Percentiles rank a stretch among this genome's conserved stretches.
Evolutionary conservation across 2,113 vertebrate genomes (phyloP).

Genomic region (Lasiurus cinereus): DNA sequence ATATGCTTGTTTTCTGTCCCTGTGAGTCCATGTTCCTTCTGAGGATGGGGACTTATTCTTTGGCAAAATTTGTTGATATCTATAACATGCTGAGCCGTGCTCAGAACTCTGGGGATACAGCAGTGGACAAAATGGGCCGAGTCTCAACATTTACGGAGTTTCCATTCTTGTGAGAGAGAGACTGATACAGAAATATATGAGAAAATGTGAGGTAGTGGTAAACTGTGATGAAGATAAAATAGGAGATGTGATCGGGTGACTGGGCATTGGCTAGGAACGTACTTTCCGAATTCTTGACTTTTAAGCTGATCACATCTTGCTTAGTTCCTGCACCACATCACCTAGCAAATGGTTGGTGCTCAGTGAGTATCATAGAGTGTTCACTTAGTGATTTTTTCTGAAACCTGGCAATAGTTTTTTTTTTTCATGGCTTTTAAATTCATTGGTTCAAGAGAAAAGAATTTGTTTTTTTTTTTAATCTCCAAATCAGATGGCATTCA

Average conservation of each 20-base stretch:
- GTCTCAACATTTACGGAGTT: neutral
- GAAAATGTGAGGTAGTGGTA: neutral
- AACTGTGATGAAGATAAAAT: neutral
- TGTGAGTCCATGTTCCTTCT: neutral
- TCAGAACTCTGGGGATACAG: neutral
- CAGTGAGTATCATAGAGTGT: neutral
- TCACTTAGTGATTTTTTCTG: neutral
- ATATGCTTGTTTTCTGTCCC: neutral
- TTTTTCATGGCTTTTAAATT: neutral
- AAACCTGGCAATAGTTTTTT: slow-evolving; percentile 3
- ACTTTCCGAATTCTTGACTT: neutral
- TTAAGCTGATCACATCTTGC: neutral
- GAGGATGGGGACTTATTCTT: neutral
- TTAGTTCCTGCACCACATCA: neutral
- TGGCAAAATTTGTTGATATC: neutral
- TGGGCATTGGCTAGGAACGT: neutral
- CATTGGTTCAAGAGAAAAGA: neutral
- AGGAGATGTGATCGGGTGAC: neutral
- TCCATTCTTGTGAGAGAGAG: neutral
- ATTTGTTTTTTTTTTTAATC: slow-evolving; percentile 47
- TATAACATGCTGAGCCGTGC: neutral
- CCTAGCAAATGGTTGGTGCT: neutral
- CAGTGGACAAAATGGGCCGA: neutral
- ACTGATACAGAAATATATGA: neutral
- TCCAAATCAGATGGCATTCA: neutral